Base-by-base conservation (phyloP, 2,888 invertebrate species). In the Xestobium rufovillosum region DNA sequence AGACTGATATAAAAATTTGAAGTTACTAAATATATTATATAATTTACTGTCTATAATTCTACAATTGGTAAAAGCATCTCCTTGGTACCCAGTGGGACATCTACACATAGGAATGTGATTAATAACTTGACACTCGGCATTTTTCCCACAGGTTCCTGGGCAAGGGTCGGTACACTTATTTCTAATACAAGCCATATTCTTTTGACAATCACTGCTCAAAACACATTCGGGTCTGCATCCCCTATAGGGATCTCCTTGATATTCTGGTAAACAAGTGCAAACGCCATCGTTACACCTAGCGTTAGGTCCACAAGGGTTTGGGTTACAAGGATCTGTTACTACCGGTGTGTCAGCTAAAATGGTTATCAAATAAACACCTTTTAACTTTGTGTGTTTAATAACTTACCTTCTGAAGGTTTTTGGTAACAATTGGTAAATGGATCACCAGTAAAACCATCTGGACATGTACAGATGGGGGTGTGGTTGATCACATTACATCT, bases 401-500 rank as follows among this genome's bases (percentile, higher is more conserved):
- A 48, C 55, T 52, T 53, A 59, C 58, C 51, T 43, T 53, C 6
- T n/a, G n/a, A 19, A n/a, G 23, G 52, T 40, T 53, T 49, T 10
- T 48, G 45, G 39, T 49, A 55, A 41, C 62, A 63, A 41, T 56
- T 50, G 26, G 52, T 52, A 56, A 67, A 67, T n/a, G 83, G 80
- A 63, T 76, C 76, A 31, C 83, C 88, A 2, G 72, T 75, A 50
- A 76, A 84, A 33, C 83, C 82, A 26, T 73, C 67, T 2, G 74
- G 68, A 56, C 88, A 88, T 26, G 75, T 77, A 57, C 88, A 88
- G 48, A 78, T 76, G 3, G 87, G 82, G 13, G 80, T 71, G 55
- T 87, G 87, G 53, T 78, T 80, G 48, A 82, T 77, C 6, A 86
- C 83, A 56, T 70, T 72, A 53, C 88, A 88, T 45, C 76, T 67